Evolutionary conservation across 2,113 vertebrate species (phyloP), one percentile per base, ranked within the genome.

Genomic region (Sinocyclocheilus rhinocerous): DNA sequence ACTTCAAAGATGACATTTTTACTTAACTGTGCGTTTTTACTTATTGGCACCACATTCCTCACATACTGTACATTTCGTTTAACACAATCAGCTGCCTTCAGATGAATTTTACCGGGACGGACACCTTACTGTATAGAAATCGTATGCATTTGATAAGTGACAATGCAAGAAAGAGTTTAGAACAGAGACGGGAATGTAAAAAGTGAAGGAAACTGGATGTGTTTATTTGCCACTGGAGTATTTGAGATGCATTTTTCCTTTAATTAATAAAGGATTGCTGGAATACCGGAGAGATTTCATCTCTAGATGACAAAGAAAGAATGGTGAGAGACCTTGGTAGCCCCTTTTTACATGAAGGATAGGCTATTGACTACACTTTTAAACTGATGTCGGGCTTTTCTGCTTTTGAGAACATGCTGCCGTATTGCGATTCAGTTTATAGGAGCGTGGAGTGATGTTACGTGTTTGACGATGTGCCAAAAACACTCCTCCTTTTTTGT

Each of bases 221-320:
- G 77, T 75, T 76, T 84, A 48, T 59, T 76, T 84, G 33, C 52
- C 82, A 65, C 67, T 83, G 39, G 81, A 83, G 75, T 48, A 65
- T 65, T 72, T 88, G 65, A 75, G 45, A 76, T 87, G 72, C 87
- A 87, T 87, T 85, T 87, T 84, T 81, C 48, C 83, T 88, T 88
- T 88, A 87, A 88, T 88, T 88, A 88, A 85, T 39, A 77, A 77
- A 36, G 39, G 77, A 85, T 88, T 67, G 52, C 79, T 85, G 78
- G 50, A 84, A 88, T 88, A 85, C 45, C 87, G 83, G 77, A 70
- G 26, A 85, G 81, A 83, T 75, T 85, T 83, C 65, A 69, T 83
- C 63, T 48, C 63, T 69, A 48, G 63, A 88, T 59, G 42, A 85
- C 79, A 88, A 88, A 76, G 63, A 81, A 20, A 76, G 79, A 88